A percentile compares a stretch with the other conserved stretches of the same genome.
phyloP scores from a whole-genome alignment of 2,888 invertebrate genomes.

The Dryobota labecula region DNA sequence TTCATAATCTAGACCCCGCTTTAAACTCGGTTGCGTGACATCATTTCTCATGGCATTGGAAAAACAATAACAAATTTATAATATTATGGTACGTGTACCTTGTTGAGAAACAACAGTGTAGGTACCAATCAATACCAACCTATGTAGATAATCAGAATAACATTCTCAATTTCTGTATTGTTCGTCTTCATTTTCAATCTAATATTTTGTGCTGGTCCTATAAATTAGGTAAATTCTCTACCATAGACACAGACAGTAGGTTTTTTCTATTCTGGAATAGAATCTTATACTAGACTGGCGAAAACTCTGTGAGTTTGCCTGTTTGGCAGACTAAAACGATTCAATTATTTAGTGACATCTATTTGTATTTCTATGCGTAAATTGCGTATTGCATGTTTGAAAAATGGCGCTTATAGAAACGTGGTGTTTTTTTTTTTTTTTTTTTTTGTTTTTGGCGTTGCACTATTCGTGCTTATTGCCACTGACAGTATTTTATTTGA shows the following conservation, averaged over 20 bases:
- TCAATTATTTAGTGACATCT: background rate
- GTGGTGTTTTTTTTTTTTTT: too few relatives aligned
- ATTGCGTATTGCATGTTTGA: background rate
- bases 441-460: too few relatives aligned
- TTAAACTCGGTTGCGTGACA: constrained; percentile 26
- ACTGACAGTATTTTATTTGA: too few relatives aligned
- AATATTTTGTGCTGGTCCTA: background rate
- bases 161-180: background rate
- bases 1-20: too few relatives aligned
- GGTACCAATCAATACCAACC: background rate
- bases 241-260: background rate
- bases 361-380: too few relatives aligned
- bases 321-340: background rate
- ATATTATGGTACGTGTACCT: background rate
- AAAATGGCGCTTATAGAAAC: constrained; percentile 4
- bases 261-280: background rate
- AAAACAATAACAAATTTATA: constrained; percentile 35
- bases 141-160: background rate
- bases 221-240: background rate
- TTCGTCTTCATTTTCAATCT: background rate
- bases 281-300: background rate
- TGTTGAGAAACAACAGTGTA: background rate
- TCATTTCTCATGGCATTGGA: constrained; percentile 33
- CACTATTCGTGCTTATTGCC: too few relatives aligned
- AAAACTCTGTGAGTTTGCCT: background rate